Evolutionary conservation across 2,888 invertebrate genomes (phyloP).

Genomic region (Koerneria pararmatus): DNA sequence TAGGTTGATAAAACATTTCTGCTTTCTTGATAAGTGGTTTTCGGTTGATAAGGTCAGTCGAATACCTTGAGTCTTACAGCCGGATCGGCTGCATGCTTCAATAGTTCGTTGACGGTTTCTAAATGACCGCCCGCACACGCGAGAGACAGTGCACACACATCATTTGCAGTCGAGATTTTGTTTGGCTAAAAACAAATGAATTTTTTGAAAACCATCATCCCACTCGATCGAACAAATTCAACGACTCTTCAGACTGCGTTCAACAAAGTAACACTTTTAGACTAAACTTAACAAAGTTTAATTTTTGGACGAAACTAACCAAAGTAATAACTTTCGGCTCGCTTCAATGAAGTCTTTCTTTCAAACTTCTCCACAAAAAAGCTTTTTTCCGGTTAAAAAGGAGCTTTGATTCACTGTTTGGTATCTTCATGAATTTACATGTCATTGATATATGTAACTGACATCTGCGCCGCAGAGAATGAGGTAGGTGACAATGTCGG

Average conservation of each 20-base stretch:
- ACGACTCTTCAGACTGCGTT: not conserved
- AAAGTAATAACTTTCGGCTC: too few species aligned
- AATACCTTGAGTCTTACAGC: constrained; percentile 84
- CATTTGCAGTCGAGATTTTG: constrained; percentile 82
- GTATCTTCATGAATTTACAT: constrained; percentile 5
- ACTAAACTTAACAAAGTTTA: too few species aligned
- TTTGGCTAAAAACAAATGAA: constrained; percentile 71
- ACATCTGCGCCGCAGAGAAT: constrained; percentile 77
- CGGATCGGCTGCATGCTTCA: constrained; percentile 87
- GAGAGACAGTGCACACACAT: constrained; percentile 91
- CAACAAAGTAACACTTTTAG: too few species aligned
- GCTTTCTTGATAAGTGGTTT: not conserved
- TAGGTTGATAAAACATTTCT: too few species aligned
- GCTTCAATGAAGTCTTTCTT: too few species aligned
- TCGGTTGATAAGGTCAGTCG: not conserved
- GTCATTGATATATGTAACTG: not conserved
- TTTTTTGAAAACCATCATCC: too few species aligned
- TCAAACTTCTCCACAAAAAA: too few species aligned
- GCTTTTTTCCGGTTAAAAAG: too few species aligned
- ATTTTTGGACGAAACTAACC: too few species aligned
- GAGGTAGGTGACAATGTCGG: constrained; percentile 91
- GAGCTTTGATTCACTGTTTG: not conserved
- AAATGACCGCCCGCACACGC: constrained; percentile 91
- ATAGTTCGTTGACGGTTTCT: constrained; percentile 83
- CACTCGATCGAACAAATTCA: not conserved